phyloP scores from a whole-genome alignment of 1,140 invertebrate genomes.

The Solenopsis fugax region DNA sequence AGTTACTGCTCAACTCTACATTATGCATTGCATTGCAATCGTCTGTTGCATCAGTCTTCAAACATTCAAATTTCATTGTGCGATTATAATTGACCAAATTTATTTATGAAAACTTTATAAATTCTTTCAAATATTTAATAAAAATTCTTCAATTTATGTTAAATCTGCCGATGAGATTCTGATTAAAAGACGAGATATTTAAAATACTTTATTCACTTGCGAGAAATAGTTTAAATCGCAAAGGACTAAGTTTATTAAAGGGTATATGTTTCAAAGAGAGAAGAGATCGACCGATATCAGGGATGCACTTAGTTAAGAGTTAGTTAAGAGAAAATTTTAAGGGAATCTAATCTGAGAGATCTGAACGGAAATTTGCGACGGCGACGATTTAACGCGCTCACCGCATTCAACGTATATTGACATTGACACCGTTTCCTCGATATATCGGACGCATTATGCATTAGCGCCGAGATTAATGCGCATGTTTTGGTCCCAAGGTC shows the following conservation, averaged over 20 bases:
- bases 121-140: not conserved
- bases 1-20: too few relatives aligned
- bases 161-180: not conserved
- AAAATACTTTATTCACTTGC: not conserved
- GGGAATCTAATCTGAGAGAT: not conserved
- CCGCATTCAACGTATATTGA: conserved; percentile 61
- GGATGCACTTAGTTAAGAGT: too few relatives aligned
- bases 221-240: not conserved
- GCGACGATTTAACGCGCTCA: not conserved
- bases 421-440: conserved; percentile 65
- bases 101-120: not conserved
- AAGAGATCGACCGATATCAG: not conserved
- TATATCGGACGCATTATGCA: conserved; percentile 46
- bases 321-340: not conserved
- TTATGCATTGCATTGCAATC: not conserved
- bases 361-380: not conserved
- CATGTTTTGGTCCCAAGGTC: conserved; percentile 56
- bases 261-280: too few relatives aligned
- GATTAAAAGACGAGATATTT: not conserved
- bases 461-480: conserved; percentile 47
- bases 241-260: not conserved
- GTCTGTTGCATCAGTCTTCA: not conserved
- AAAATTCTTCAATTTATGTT: not conserved
- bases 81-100: not conserved
- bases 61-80: not conserved